A percentile compares a stretch with the other conserved stretches of the same genome.
Evolutionary conservation across 1,140 invertebrate species (phyloP).

Genomic region (Manduca sexta): DNA sequence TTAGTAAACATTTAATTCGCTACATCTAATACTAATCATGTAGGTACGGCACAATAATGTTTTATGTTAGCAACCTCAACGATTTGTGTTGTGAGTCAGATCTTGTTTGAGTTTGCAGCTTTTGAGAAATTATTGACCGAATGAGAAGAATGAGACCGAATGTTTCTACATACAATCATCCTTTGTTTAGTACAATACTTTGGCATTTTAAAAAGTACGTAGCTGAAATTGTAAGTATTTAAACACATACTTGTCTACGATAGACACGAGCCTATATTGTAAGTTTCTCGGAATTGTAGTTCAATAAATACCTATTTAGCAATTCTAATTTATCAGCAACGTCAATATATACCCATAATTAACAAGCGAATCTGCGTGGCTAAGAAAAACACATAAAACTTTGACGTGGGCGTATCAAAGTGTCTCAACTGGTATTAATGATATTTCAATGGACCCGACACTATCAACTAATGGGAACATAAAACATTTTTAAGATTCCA

Average conservation of each 20-base stretch:
- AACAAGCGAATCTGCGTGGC: no score
- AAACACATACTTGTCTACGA: no score
- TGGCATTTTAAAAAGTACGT: neutral
- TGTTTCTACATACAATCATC: conserved; percentile 4
- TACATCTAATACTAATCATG: conserved; percentile 10
- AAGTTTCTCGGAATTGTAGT: neutral
- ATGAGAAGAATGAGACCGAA: conserved; percentile 3
- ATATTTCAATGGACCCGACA: conserved; percentile 13
- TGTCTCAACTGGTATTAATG: conserved; percentile 8
- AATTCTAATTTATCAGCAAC: conserved; percentile 3
- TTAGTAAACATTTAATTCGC: conserved; percentile 28
- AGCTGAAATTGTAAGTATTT: no score
- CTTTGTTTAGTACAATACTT: conserved; percentile 7
- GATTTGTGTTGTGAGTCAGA: conserved; percentile 21
- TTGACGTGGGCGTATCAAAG: conserved; percentile 13
- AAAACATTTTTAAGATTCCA: conserved; percentile 16
- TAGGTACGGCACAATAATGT: neutral
- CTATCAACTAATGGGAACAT: conserved; percentile 14
- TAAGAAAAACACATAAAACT: neutral
- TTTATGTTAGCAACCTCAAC: neutral
- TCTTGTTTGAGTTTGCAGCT: conserved; percentile 8
- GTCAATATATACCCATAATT: no score
- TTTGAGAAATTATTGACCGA: conserved; percentile 17
- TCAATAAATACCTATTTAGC: neutral
- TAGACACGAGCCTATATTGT: no score